Evolutionary conservation across 2,113 vertebrate genomes (phyloP).

Genomic region (Conger conger): DNA sequence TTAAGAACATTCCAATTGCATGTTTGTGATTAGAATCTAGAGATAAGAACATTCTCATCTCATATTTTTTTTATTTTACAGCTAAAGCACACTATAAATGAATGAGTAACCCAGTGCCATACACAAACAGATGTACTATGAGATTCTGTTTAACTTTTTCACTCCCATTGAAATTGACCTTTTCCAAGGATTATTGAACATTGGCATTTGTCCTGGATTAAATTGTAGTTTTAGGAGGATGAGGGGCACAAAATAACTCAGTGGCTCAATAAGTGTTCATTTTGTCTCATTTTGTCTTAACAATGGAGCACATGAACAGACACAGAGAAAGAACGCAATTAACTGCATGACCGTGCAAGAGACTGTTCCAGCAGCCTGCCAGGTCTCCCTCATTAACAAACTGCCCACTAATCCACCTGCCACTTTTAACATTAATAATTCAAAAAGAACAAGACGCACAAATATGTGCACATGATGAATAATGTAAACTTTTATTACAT

Average conservation of each 20-base stretch:
- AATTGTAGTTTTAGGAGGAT: neutral
- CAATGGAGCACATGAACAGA: neutral
- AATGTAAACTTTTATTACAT: slow-evolving; percentile 31
- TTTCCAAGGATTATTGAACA: neutral
- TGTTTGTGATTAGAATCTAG: too few species aligned
- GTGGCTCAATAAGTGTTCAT: neutral
- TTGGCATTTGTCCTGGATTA: neutral
- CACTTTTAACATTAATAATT: slow-evolving; percentile 43
- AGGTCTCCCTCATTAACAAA: slow-evolving; percentile 36
- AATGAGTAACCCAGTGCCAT: too few species aligned
- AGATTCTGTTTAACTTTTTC: too few species aligned
- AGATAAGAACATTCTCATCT: too few species aligned
- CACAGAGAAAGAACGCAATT: slow-evolving; percentile 6
- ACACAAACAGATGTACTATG: too few species aligned
- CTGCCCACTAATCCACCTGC: slow-evolving; percentile 22
- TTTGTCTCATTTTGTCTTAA: neutral
- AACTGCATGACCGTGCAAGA: neutral
- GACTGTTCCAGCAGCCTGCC: slow-evolving; percentile 8
- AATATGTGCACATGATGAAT: slow-evolving; percentile 22
- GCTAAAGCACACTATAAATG: too few species aligned
- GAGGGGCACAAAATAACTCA: neutral
- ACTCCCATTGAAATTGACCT: neutral
- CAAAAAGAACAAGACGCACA: slow-evolving; percentile 31
- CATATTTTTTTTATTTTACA: too few species aligned
- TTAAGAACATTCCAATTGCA: too few species aligned